Evolutionary conservation across 2,113 vertebrate genomes (phyloP).

Genomic region (Antennarius striatus): DNA sequence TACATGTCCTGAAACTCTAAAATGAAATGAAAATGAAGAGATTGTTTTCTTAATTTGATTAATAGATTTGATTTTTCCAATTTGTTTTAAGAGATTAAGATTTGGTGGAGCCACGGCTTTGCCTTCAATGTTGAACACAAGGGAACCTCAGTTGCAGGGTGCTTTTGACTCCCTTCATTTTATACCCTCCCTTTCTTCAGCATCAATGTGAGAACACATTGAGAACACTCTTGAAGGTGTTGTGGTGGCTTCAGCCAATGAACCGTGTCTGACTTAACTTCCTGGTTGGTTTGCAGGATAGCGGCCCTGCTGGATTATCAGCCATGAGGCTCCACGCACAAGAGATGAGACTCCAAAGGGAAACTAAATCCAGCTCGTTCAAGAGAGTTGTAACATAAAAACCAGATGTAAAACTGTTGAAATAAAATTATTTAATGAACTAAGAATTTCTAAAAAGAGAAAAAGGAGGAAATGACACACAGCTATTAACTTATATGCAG

Average conservation of each 20-base stretch:
- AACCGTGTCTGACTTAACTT: slow-evolving; percentile 59
- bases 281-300: slow-evolving; percentile 49
- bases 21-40: no score
- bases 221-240: slow-evolving; percentile 23
- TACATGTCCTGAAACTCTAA: no score
- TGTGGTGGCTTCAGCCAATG: slow-evolving; percentile 28
- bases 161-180: slow-evolving; percentile 7
- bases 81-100: no score
- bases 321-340: slow-evolving; percentile 47
- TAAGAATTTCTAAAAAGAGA: no score
- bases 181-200: slow-evolving; percentile 37
- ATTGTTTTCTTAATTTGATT: no score
- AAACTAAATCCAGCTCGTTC: slow-evolving; percentile 11
- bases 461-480: no score
- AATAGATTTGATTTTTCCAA: no score
- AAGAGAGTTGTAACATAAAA: neutral
- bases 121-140: neutral
- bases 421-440: no score
- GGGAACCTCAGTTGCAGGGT: neutral
- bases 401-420: no score
- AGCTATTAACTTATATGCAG: no score
- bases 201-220: slow-evolving; percentile 36
- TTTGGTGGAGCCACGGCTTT: no score
- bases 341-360: slow-evolving; percentile 32
- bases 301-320: slow-evolving; percentile 21